phyloP scores from a whole-genome alignment of 2,888 invertebrate genomes.

The Megastigmus dorsalis region DNA sequence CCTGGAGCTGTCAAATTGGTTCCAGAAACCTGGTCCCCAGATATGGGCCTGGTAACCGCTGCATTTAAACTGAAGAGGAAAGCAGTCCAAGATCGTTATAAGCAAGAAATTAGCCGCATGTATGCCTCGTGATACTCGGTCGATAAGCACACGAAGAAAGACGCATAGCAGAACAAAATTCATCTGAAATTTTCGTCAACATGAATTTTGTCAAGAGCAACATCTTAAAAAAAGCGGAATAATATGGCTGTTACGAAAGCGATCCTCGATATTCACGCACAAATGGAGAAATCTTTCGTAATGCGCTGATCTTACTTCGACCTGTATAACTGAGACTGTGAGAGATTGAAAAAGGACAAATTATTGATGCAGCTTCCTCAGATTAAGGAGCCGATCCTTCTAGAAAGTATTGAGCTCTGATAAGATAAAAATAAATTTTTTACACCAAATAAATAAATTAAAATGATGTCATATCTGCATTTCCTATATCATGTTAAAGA shows the following conservation, averaged over 20 bases:
- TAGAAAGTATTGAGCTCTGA: conserved; percentile 45
- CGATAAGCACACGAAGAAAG: conserved; percentile 15
- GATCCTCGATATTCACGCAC: conserved; percentile 25
- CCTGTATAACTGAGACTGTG: conserved; percentile 26
- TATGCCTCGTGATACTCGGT: conserved; percentile 86
- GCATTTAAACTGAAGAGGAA: conserved; percentile 98
- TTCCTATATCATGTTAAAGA: conserved; percentile 37
- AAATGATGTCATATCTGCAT: conserved; percentile 34
- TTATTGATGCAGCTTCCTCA: conserved; percentile 43
- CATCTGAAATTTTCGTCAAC: conserved; percentile 29
- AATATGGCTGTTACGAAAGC: conserved; percentile 33
- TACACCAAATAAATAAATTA: conserved; percentile 49
- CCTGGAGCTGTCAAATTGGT: conserved; percentile 92
- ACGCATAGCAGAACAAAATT: conserved; percentile 17
- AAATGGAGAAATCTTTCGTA: conserved; percentile 37
- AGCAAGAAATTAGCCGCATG: conserved; percentile 94
- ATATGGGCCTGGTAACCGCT: conserved; percentile 97
- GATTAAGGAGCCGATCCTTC: conserved; percentile 38
- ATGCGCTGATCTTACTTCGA: conserved; percentile 14
- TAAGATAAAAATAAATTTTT: conserved; percentile 51
- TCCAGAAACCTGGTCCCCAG: conserved; percentile 97
- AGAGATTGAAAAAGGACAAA: conserved; percentile 35
- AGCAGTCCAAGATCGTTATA: conserved; percentile 95
- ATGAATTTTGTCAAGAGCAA: conserved; percentile 28
- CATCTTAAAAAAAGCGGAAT: conserved; percentile 9